A percentile compares a stretch with the other conserved stretches of the same genome.
Conservation (phyloP, 2,113 vertebrate species). For the Pygoscelis adeliae region DNA sequence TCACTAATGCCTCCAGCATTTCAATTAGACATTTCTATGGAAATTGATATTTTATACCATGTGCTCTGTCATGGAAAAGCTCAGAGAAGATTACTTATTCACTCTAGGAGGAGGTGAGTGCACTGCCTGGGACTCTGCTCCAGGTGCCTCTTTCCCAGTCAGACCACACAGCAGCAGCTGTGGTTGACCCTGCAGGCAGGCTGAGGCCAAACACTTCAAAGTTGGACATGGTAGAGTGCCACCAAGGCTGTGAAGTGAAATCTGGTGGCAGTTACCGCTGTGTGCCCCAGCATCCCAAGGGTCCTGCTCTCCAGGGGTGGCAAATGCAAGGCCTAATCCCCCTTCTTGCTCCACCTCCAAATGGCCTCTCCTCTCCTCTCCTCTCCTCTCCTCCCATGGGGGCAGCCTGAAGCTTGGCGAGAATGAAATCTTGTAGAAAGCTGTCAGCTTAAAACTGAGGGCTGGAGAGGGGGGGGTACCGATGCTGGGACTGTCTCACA, state of each 20-base stretch:
- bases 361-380: not conserved
- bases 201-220: not conserved
- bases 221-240: fast-evolving
- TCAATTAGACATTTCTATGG: not conserved
- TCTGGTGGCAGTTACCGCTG: too few relatives aligned
- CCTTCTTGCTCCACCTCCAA: not conserved
- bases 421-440: not conserved
- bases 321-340: too few relatives aligned
- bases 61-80: not conserved
- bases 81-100: not conserved
- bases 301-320: not conserved
- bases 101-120: not conserved
- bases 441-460: not conserved
- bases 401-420: not conserved
- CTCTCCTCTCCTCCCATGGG: too few relatives aligned
- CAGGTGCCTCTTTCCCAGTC: not conserved
- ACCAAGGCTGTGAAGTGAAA: not conserved
- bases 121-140: not conserved
- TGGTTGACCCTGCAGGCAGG: not conserved
- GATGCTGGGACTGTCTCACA: fast-evolving
- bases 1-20: not conserved
- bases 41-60: not conserved
- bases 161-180: fast-evolving
- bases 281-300: too few relatives aligned
- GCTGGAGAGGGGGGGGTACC: not conserved